These are phyloP conservation scores for Sebastes taczanowskii DNA, from an alignment of 2,797 vertebrate genomes.

Conservation along the genomic window DNA sequence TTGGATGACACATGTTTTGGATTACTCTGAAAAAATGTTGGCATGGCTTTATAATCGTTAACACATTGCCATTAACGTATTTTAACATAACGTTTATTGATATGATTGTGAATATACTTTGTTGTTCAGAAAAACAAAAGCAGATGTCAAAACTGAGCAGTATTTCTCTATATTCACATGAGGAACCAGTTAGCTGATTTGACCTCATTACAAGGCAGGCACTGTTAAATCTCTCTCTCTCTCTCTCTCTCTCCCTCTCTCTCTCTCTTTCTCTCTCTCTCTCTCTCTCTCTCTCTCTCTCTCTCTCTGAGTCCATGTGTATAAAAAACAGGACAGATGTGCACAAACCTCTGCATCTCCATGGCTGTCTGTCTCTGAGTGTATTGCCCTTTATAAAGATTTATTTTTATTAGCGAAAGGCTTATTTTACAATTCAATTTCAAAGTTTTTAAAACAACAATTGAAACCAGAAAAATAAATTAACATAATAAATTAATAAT, in stretches of 20 bases:
- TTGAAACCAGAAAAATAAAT: too few relatives aligned
- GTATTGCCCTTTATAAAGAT: conserved; percentile 32
- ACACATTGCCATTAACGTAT: background rate
- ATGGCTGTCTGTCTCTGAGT: conserved; percentile 37
- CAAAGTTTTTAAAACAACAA: too few relatives aligned
- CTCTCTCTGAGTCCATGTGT: conserved; percentile 25
- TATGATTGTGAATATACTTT: background rate
- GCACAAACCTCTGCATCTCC: conserved; percentile 51
- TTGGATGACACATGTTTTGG: background rate
- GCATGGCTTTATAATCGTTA: background rate
- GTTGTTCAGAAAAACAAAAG: background rate
- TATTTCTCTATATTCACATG: conserved; percentile 37
- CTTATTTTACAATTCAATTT: too few relatives aligned
- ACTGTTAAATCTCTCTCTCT: conserved; percentile 58
- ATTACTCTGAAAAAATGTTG: background rate
- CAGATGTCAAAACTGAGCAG: background rate
- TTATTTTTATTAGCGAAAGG: too few relatives aligned
- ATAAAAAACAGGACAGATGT: conserved; percentile 63
- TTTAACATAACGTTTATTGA: background rate
- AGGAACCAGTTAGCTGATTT: conserved; percentile 59
- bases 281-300: conserved; percentile 9
- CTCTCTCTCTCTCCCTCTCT: background rate
- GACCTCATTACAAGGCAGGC: conserved; percentile 63
- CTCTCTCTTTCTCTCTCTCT: background rate
- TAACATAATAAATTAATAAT: too few relatives aligned